Evolutionary conservation across 1,140 invertebrate species (phyloP), one percentile per base, ranked within the genome.

Genomic region (Trachymyrmex cornetzi): DNA sequence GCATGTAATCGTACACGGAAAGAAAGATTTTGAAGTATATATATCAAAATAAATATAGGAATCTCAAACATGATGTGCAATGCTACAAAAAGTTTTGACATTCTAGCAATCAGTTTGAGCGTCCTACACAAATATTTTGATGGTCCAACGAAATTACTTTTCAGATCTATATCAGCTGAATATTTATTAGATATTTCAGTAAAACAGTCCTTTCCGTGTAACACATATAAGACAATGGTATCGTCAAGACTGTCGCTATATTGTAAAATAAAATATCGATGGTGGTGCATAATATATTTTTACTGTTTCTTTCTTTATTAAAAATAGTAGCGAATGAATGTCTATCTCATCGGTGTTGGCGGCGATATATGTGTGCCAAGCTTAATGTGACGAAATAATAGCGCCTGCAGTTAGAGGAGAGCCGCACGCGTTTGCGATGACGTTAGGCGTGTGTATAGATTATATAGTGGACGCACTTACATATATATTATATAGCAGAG

Each of bases 321-420:
- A 81, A 75, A 82, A 44, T 55, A 14, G 30, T n/a, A 38, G 44
- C 74, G 16, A 38, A 24, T n/a, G 57, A 22, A 57, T 24, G 30
- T 82, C 16, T 59, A 16, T 59, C 27, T 16, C 24, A 3, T 66
- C 50, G 66, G 11, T n/a, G 48, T 59, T 71, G 48, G 55, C 69
- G 48, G 55, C 69, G 80, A 16, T 44, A 48, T 38, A 38, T 69
- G 57, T 27, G 64, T 64, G 80, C 59, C 27, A 72, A 77, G 57
- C 64, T 61, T 24, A 19, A 84, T 53, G 16, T 82, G 63, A 79
- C 66, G 82, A 88, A 89, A 86, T 86, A 86, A 89, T 69, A 89
- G 55, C 75, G 75, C 74, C 87, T 74, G 59, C 44, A 85, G 74
- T 67, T 74, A 61, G 66, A 69, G 38, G 11, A 69, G 87, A 64